Conservation (phyloP, 2,113 vertebrate genomes). For the Syrmaticus mikado region DNA sequence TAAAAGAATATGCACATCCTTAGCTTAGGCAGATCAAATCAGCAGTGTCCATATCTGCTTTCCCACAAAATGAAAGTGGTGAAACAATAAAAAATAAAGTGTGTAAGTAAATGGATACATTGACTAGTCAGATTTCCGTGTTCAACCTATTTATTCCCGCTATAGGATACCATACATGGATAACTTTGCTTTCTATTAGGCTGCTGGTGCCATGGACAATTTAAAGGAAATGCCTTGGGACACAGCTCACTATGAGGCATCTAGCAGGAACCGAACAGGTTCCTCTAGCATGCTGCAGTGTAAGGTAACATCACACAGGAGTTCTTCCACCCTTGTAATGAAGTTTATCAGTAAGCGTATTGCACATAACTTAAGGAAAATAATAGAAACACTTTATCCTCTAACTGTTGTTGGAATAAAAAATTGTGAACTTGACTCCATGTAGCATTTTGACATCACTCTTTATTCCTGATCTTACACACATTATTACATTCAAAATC, state of each 20-base stretch:
- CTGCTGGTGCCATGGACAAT: neutral
- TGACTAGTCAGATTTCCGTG: neutral
- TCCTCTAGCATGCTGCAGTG: fast-evolving
- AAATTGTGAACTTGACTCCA: neutral
- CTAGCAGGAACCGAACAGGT: neutral
- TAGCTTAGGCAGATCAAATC: neutral
- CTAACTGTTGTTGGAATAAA: neutral
- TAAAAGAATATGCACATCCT: neutral
- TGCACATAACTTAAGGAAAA: neutral
- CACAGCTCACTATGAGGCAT: neutral
- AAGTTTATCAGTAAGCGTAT: neutral
- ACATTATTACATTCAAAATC: neutral
- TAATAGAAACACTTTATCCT: neutral
- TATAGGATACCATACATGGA: neutral
- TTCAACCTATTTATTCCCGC: neutral
- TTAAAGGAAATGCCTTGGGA: neutral
- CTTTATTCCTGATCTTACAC: neutral
- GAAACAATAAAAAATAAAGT: neutral
- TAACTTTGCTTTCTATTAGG: neutral
- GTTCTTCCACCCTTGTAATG: neutral
- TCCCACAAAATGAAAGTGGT: neutral
- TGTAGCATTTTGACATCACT: neutral
- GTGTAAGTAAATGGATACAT: neutral
- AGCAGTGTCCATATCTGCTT: neutral
- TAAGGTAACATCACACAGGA: neutral